These are phyloP conservation scores for Cyclopterus lumpus DNA, from an alignment of 2,797 vertebrate genomes.

Conservation along the genomic window DNA sequence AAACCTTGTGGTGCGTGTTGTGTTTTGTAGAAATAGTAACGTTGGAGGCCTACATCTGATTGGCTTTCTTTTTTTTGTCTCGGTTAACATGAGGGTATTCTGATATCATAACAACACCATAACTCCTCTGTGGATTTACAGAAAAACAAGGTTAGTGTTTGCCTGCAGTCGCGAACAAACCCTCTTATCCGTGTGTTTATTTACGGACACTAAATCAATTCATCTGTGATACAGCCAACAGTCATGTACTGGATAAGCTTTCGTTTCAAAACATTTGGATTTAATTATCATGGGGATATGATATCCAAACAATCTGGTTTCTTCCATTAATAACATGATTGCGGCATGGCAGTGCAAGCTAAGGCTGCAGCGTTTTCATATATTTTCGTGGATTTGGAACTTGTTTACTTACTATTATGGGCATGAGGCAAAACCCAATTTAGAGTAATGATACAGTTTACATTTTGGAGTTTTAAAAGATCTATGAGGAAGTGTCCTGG, in stretches of 20 bases:
- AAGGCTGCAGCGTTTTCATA: conserved; percentile 62
- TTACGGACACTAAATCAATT: conserved; percentile 79
- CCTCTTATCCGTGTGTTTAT: conserved; percentile 79
- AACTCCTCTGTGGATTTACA: conserved; percentile 70
- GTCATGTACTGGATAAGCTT: conserved; percentile 81
- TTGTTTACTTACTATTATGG: conserved; percentile 74
- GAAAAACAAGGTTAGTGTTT: conserved; percentile 72
- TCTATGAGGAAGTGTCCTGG: conserved; percentile 48
- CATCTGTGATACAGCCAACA: conserved; percentile 75
- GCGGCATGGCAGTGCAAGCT: conserved; percentile 64
- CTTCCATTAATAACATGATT: conserved; percentile 82
- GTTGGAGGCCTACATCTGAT: conserved; percentile 11
- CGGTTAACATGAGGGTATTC: conserved; percentile 48
- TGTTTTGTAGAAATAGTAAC: conserved; percentile 25
- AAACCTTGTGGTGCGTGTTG: conserved; percentile 15
- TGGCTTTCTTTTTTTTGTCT: conserved; percentile 20
- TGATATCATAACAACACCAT: conserved; percentile 73
- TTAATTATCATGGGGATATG: conserved; percentile 83
- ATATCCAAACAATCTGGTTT: conserved; percentile 83
- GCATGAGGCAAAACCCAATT: conserved; percentile 66
- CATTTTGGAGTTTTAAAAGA: conserved; percentile 62
- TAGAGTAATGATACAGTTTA: conserved; percentile 72
- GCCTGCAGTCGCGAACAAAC: conserved; percentile 65
- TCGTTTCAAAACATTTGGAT: conserved; percentile 84
- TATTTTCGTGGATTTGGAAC: conserved; percentile 68